phyloP scores from a whole-genome alignment of 1,140 invertebrate genomes.

The Sarcophaga peregrina region DNA sequence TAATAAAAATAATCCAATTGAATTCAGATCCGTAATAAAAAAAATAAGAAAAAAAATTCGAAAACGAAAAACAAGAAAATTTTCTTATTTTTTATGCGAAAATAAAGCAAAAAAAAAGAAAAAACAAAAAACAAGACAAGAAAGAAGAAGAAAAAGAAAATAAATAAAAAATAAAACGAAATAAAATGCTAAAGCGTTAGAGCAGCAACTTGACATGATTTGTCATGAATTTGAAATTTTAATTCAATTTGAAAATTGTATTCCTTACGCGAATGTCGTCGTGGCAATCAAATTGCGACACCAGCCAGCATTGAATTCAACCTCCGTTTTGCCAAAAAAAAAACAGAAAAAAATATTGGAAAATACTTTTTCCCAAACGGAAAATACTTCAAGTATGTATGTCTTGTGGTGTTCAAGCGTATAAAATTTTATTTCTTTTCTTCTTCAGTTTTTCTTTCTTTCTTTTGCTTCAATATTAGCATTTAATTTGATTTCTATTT shows the following conservation, averaged over 20 bases:
- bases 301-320: background rate
- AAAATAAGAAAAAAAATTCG: background rate
- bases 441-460: too few species aligned
- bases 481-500: conserved; percentile 23
- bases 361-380: background rate
- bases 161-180: background rate
- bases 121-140: background rate
- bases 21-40: background rate
- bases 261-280: background rate
- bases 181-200: background rate
- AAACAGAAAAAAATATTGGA: background rate
- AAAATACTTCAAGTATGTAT: background rate
- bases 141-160: too few species aligned
- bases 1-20: background rate
- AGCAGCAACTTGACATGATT: conserved; percentile 30
- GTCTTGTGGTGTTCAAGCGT: background rate
- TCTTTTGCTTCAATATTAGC: background rate
- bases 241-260: conserved; percentile 36
- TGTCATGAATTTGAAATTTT: conserved; percentile 42
- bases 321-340: background rate
- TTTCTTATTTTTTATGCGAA: background rate
- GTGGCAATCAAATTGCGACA: background rate
- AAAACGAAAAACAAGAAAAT: background rate
- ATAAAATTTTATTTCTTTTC: background rate
- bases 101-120: background rate